phyloP scores from a whole-genome alignment of 2,113 vertebrate species.

The Eolophus roseicapilla region DNA sequence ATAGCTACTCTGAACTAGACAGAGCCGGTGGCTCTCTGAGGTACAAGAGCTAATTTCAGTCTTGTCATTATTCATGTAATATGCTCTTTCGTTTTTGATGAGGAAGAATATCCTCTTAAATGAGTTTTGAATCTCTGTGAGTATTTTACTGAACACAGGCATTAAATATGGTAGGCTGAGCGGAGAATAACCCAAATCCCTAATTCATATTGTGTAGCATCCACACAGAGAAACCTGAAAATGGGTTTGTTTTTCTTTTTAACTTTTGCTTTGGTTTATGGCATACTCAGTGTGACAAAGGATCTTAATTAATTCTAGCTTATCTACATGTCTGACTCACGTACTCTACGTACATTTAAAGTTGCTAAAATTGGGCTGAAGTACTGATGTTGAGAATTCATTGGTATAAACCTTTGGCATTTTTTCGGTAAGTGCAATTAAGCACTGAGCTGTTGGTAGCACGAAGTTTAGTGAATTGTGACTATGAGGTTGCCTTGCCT shows the following conservation, averaged over 20 bases:
- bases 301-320: background rate
- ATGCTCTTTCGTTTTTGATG: constrained; percentile 7
- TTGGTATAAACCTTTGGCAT: background rate
- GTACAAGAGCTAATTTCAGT: constrained; percentile 34
- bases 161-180: constrained; percentile 3
- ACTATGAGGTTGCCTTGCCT: background rate
- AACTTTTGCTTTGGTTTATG: constrained; percentile 36
- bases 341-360: background rate
- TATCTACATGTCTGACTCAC: background rate
- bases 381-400: background rate
- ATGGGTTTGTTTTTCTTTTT: background rate
- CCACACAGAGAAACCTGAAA: background rate
- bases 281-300: background rate
- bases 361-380: background rate
- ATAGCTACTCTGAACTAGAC: background rate
- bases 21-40: background rate
- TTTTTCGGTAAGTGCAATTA: background rate
- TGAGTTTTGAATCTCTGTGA: constrained; percentile 27
- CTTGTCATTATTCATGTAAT: background rate
- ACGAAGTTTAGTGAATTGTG: background rate
- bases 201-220: background rate
- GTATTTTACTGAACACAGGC: constrained; percentile 27
- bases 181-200: constrained; percentile 2
- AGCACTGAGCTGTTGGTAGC: background rate
- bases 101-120: constrained; percentile 36